Evolutionary conservation across 2,797 vertebrate genomes (phyloP), one percentile per base, ranked within the genome.

Genomic region (Rhabdophis nuchalis): DNA sequence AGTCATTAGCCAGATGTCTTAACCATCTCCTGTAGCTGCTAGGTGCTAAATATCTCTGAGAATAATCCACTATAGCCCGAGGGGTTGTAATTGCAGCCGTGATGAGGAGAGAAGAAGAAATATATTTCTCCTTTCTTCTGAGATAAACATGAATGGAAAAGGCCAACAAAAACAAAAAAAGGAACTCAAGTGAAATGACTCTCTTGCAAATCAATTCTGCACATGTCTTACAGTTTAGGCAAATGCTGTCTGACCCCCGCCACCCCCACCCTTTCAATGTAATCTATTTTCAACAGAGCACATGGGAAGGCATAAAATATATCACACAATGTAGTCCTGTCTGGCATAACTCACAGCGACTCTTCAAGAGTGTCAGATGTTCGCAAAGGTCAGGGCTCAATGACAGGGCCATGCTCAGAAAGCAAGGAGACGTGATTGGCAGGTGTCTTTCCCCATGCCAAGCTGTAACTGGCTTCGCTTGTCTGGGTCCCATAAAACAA

Each of bases 161-260:
- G 64, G 4, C 46, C 86, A 90, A 86, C 3, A 50, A 25, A 85
- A 41, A 23, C 92, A 94, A 93, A 93, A 94, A 93, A 93, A 94
- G 92, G 85, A 95, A 41, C 58, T 94, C 85, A 89, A 93, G 94
- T 93, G 95, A 93, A 93, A 92, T 90, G 88, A 56, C 58, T 25
- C 41, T 36, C 88, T 94, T 94, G 91, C 60, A 88, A 95, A 94
- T 56, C 60, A 77, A 82, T 54, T 18, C 32, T 20, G 32, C 32
- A 56, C 0, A 0, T 1, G 27, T 11, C 92, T 88, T n/a, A 88
- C 53, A 92, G 89, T 29, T 95, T 88, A 91, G 91, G 77, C n/a
- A 86, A 18, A 77, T 53, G 50, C 92, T 85, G 90, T 88, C 88
- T 68, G 82, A 60, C 88, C 29, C 82, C 18, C 56, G 36, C 72